Conservation (phyloP, 2,113 vertebrate genomes). For the Sterna hirundo region DNA sequence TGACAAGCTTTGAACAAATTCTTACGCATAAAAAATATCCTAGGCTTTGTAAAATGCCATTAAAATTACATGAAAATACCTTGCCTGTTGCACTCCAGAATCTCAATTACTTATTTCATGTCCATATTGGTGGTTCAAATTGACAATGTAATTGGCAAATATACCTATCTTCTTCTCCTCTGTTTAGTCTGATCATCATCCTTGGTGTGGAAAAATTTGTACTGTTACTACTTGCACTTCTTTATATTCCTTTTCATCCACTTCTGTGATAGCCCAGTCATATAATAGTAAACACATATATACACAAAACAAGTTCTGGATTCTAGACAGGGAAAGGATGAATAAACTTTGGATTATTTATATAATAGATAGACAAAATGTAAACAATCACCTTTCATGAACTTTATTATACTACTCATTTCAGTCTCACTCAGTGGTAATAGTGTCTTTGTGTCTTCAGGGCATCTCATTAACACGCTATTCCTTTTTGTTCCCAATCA, state of each 20-base stretch:
- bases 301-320: neutral
- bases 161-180: neutral
- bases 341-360: neutral
- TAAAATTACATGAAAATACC: neutral
- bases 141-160: neutral
- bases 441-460: neutral
- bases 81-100: neutral
- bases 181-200: neutral
- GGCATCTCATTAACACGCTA: neutral
- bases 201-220: neutral
- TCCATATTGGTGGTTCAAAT: neutral
- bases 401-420: neutral
- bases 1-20: neutral
- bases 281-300: neutral
- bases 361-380: neutral
- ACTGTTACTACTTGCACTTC: neutral
- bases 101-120: neutral
- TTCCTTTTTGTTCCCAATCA: neutral
- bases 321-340: neutral
- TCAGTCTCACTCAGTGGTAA: neutral
- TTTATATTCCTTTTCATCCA: neutral
- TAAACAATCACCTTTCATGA: neutral
- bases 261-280: neutral
- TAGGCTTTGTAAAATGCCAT: neutral
- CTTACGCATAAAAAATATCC: neutral